Base-by-base conservation (phyloP, 2,113 vertebrate species). In the Bufo bufo region DNA sequence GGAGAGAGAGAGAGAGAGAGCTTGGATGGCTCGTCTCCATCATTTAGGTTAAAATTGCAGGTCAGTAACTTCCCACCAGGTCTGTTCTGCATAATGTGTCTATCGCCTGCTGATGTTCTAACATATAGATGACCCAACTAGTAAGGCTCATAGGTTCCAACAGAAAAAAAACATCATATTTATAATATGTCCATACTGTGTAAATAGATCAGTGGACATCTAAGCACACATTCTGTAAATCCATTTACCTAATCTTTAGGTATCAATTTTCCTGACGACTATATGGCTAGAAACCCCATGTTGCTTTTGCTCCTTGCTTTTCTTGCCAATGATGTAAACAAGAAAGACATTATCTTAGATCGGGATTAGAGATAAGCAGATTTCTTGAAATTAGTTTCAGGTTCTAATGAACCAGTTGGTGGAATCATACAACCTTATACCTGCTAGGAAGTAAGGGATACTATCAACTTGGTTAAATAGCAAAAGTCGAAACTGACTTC, bases 21-120 rank as follows among this genome's bases (percentile, higher is more conserved):
- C 17, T 47, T 71, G 66, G 17, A 71, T 3, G 14, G n/a, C 23
- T 14, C 23, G 13, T 71, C 66, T 43, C 66, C 19, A 71, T 12
- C 66, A 71, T 71, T 71, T 71, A 33, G 66, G 23, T 71, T 23
- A 43, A 71, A 11, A 20, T 71, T 33, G 3, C 66, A 71, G 66
- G 66, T 71, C 66, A 71, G 66, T 71, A 71, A 71, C 66, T 71
- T 71, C 66, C 6, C 66, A 71, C 66, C 66, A 71, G 33, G 66
- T 43, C 66, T 71, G 33, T 43, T 71, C 23, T 13, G n/a, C 66
- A 71, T 71, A 71, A 71, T 71, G n/a, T 71, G 66, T 14, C 33
- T 71, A 43, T 43, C 23, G 13, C 66, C 66, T 71, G 23, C 66
- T 71, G 66, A 71, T 71, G 11, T 43, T 71, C 20, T 66, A 66